Evolutionary conservation across 2,113 vertebrate genomes (phyloP).

Genomic region (Notarius quadriscutis): DNA sequence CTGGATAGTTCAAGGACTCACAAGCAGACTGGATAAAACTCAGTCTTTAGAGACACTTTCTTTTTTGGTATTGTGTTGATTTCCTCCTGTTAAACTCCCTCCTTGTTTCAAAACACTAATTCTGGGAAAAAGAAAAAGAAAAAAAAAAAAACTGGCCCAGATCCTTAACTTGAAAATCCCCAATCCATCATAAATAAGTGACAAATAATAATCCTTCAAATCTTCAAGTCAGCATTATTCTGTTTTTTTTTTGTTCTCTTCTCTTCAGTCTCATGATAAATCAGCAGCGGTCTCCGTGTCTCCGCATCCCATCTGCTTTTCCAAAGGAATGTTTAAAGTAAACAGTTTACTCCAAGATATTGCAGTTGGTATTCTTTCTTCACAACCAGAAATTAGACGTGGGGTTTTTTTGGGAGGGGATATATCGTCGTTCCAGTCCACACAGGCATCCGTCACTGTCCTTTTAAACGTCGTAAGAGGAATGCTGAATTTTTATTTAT

Average conservation of each 20-base stretch:
- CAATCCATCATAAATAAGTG: conserved; percentile 52
- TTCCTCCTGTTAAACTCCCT: conserved; percentile 34
- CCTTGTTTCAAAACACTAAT: conserved; percentile 33
- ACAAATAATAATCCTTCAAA: conserved; percentile 56
- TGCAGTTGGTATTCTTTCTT: conserved; percentile 60
- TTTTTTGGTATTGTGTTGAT: conserved; percentile 66
- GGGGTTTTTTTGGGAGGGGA: not conserved
- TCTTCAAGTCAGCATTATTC: conserved; percentile 61
- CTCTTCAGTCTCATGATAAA: conserved; percentile 52
- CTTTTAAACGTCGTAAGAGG: conserved; percentile 1
- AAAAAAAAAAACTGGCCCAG: not conserved
- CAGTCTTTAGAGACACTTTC: conserved; percentile 48
- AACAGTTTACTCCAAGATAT: conserved; percentile 62
- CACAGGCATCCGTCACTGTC: not conserved
- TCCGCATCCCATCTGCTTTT: conserved; percentile 44
- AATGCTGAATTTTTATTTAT: not conserved
- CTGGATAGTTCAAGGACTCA: conserved; percentile 60
- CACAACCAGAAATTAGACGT: conserved; percentile 52
- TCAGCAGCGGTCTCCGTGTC: conserved; percentile 20
- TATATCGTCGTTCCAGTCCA: conserved; percentile 55
- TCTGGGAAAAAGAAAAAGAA: conserved; percentile 19
- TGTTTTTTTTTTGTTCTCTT: conserved; percentile 62
- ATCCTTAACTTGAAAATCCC: conserved; percentile 35
- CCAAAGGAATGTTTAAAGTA: conserved; percentile 72
- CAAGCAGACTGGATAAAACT: conserved; percentile 61